Base-by-base conservation (phyloP, 1,140 invertebrate genomes). In the Bradysia coprophila region DNA sequence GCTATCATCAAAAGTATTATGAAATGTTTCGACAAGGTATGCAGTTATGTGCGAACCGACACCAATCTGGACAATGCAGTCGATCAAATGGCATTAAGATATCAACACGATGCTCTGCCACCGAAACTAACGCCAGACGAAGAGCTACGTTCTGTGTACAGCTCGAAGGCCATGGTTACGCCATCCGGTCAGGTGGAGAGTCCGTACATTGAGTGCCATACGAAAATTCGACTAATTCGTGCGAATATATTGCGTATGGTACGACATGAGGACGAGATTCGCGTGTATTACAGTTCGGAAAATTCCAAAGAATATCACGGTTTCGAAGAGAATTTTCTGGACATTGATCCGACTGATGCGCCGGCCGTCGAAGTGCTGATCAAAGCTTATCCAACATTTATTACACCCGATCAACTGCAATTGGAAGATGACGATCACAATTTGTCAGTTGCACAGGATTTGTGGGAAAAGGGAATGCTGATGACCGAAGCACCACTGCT, bases 41-140 rank as follows among this genome's bases (percentile, higher is more conserved):
- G 76, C 23, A 57, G 74, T 19, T 65, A 79, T 51, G 58, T 81
- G 9, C 75, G 84, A 18, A 59, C 93, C 33, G 88, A 94, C 63
- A 65, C 72, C 19, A n/a, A n/a, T n/a, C n/a, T n/a, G n/a, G n/a
- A n/a, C n/a, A n/a, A n/a, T n/a, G 84, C 81, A 38, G 84, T 81
- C 16, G 92, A 96, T 63, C 72, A 85, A 61, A 68, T 93, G 64
- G 80, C 76, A 2, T 86, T 81, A 51, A 68, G 75, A 44, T 86
- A 80, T 46, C 78, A 93, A 46, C 79, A 87, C 50, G 82, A 88
- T 60, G 81, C 79, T n/a, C 55, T 96, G 38, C 92, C 92, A 2
- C 91, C 91, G 0, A 65, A 15, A 76, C 55, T 93, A 1, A 67
- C 63, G 32, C 56, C 71, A 47, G 59, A 64, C 36, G 86, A 91